phyloP scores from a whole-genome alignment of 2,113 vertebrate genomes.

The Chlamydotis undulata region DNA sequence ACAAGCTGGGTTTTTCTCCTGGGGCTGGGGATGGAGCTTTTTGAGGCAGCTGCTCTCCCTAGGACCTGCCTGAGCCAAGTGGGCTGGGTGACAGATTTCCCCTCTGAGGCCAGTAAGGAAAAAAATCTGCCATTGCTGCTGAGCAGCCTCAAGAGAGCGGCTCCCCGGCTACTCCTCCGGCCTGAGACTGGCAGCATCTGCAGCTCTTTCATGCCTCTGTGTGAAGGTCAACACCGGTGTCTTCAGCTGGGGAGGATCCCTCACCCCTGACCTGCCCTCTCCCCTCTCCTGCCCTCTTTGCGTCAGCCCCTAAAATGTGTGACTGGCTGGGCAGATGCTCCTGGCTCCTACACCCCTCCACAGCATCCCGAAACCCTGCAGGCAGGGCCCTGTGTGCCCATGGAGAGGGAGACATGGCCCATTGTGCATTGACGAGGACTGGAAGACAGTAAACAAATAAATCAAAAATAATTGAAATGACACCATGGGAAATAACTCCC shows the following conservation, averaged over 20 bases:
- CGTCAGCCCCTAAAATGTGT: fast-evolving
- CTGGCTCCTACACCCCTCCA: fast-evolving
- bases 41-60: background rate
- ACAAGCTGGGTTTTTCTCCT: background rate
- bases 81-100: background rate
- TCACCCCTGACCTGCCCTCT: background rate
- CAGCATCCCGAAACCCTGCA: fast-evolving
- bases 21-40: background rate
- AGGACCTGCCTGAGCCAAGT: background rate
- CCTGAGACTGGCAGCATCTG: background rate
- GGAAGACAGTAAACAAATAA: constrained; percentile 59
- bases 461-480: constrained; percentile 55
- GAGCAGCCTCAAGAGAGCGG: background rate
- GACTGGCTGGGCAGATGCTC: background rate
- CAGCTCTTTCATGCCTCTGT: background rate
- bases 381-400: background rate
- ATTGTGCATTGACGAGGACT: constrained; percentile 37
- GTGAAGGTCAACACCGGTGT: background rate
- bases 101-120: background rate
- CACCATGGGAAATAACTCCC: constrained; percentile 46
- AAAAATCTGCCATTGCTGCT: background rate
- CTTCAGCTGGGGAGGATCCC: fast-evolving
- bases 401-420: background rate
- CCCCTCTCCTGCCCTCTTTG: background rate
- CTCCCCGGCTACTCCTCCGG: background rate